A percentile compares a stretch with the other conserved stretches of the same genome.
phyloP scores from a whole-genome alignment of 2,113 vertebrate species.

The Felis catus region F.catus_Fca126_mat1.0 CM031412.1:156941501-156942000 shows the following conservation, averaged over 20 bases:
- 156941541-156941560: neutral
- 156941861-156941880: neutral
- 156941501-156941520: neutral
- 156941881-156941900: constrained; percentile 20
- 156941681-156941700: too few relatives aligned
- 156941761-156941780: neutral
- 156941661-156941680: too few relatives aligned
- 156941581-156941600: too few relatives aligned
- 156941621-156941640: too few relatives aligned
- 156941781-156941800: neutral
- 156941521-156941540: neutral
- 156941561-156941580: neutral
- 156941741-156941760: too few relatives aligned
- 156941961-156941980: neutral
- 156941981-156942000: neutral
- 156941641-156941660: too few relatives aligned
- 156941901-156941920: neutral
- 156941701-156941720: too few relatives aligned
- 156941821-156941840: constrained; percentile 3
- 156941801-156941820: neutral
- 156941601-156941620: too few relatives aligned
- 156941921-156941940: neutral
- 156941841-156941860: neutral
- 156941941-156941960: neutral
- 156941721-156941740: too few relatives aligned